Base-by-base conservation (phyloP, 2,797 vertebrate genomes). In the Propithecus perrieri region DNA sequence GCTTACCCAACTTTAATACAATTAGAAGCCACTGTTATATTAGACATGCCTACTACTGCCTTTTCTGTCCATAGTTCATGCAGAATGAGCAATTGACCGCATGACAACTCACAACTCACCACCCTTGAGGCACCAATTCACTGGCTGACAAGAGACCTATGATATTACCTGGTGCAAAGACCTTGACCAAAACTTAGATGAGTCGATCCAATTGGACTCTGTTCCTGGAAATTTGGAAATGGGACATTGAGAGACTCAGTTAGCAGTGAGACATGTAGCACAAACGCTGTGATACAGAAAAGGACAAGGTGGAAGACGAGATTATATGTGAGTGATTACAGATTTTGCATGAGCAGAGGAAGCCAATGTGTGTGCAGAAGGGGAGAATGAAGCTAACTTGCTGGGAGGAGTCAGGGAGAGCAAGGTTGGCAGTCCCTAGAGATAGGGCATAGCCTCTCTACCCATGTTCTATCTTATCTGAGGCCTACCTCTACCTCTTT, bases 181-280 rank as follows among this genome's bases (percentile, higher is more conserved):
- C 46, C 6, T 91, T 80, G 79, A 41, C 26, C 10, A 71, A 92
- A 76, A 63, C 10, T 43, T 13, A 61, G 33, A 50, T 61, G 43
- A 76, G 33, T 41, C 30, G 5, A 5, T 61, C 20, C 22, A 35
- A 12, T 30, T 18, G 28, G 38, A 79, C 65, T 61, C 28, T 76
- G 46, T 75, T 63, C 38, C 48, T 84, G 7, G 35, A 15, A 67
- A 85, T 81, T 67, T 86, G 38, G 43, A 92, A 95, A 61, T 74
- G 8, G 69, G 6, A 55, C 33, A 20, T 11, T n/a, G 17, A 67
- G 18, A 72, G 14, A 72, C 13, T 83, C 59, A 7, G 0, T 59
- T 67, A 80, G 41, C 59, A 89, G 33, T 74, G 48, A 79, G 43
- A 61, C 48, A 43, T 55, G 9, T 12, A 38, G n/a, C 10, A 43